These are phyloP conservation scores for Biston betularia DNA, from an alignment of 2,888 invertebrate species.

Conservation along the genomic window DNA sequence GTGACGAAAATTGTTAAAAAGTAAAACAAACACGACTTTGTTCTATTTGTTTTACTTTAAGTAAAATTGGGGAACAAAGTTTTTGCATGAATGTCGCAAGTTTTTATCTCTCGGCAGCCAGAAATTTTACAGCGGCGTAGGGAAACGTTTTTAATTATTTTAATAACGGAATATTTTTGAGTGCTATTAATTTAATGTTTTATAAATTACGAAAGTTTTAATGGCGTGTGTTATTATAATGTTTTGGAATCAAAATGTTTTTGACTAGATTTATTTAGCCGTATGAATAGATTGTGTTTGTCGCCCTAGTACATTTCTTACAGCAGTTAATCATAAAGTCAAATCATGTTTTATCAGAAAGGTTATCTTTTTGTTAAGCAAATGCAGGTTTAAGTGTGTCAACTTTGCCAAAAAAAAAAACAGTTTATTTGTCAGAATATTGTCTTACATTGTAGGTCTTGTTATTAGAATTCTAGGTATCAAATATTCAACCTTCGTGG, in stretches of 20 bases:
- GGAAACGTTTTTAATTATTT: constrained; percentile 13
- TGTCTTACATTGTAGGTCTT: too few species aligned
- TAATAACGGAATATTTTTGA: constrained; percentile 6
- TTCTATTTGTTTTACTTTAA: constrained; percentile 17
- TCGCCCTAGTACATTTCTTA: too few species aligned
- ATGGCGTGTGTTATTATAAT: background rate
- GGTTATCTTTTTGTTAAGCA: too few species aligned
- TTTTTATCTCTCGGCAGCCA: constrained; percentile 16
- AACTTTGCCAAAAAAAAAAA: too few species aligned
- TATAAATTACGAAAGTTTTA: background rate
- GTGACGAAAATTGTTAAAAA: constrained; percentile 20
- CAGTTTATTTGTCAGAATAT: too few species aligned
- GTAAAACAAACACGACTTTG: constrained; percentile 13
- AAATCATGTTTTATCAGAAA: too few species aligned
- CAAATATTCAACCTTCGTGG: too few species aligned
- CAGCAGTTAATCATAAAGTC: too few species aligned
- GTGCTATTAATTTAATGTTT: background rate
- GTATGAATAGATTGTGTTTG: too few species aligned
- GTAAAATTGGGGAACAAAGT: constrained; percentile 17
- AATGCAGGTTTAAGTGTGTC: too few species aligned
- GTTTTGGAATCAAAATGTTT: background rate
- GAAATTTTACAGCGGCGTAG: constrained; percentile 7
- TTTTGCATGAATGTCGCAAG: constrained; percentile 24
- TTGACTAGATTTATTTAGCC: background rate
- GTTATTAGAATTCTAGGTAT: too few species aligned